Base-by-base conservation (phyloP, 2,113 vertebrate genomes). In the Istiophorus platypterus region DNA sequence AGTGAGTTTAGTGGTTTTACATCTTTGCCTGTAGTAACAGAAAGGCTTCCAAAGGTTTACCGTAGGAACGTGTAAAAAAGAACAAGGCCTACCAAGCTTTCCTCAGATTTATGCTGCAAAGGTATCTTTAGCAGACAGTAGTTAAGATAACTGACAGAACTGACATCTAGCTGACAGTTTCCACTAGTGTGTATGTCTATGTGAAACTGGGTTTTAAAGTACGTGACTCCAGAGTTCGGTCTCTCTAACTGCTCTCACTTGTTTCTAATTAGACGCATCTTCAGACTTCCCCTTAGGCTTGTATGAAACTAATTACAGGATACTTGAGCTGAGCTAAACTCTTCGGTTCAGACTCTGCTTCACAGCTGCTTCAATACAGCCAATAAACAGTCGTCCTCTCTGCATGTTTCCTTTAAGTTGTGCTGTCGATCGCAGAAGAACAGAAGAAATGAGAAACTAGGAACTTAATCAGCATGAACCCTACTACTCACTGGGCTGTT, bases 291-390 rank as follows among this genome's bases (percentile, higher is more conserved):
- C 79, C 66, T 69, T 68, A 22, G 82, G 81, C 78, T 62, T 68
- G 24, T 58, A 66, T 17, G 24, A 71, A 81, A 34, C 54, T 79
- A 87, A 93, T 82, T 85, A 84, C 81, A 79, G 69, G 51, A 65
- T 74, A 76, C 56, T 24, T 57, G 76, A 8, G 22, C 31, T 15
- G 22, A 76, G 65, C 61, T 72, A 14, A 72, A 72, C 59, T 62
- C 27, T 39, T n/a, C 13, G 0, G 84, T 66, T 64, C 63, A 24
- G 80, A 51, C 34, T 22, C 54, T 34, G 27, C 69, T 56, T 71
- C 77, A 62, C 62, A 69, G 54, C 57, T 52, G 54, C 45, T 27
- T 27, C 22, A 51, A 64, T 8, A 7, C 57, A 24, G 27, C 66
- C 57, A 81, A 76, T 34, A 83, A 45, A 78, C 70, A 0, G 52